Evolutionary conservation across 2,113 vertebrate genomes (phyloP).

Genomic region (Apeltes quadracus): DNA sequence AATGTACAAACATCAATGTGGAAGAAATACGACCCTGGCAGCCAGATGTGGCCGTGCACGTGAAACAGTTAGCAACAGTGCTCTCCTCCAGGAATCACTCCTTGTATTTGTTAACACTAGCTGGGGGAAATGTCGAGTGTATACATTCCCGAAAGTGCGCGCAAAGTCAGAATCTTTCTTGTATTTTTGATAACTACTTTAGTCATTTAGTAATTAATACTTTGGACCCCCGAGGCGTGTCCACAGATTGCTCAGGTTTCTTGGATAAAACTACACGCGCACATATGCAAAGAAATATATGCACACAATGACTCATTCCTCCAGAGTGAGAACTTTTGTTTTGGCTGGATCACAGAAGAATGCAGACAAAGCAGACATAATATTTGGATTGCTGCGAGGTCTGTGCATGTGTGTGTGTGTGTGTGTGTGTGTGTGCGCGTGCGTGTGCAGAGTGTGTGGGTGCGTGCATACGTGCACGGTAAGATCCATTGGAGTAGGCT

Average conservation of each 20-base stretch:
- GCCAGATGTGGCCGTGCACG: conserved; percentile 1
- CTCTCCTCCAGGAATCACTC: conserved; percentile 18
- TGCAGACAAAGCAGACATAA: conserved; percentile 85
- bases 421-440: conserved; percentile 33
- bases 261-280: conserved; percentile 35
- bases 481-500: conserved; percentile 65
- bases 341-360: conserved; percentile 80
- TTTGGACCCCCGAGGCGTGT: conserved; percentile 49
- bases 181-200: not conserved
- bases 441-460: conserved; percentile 16
- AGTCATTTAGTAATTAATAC: not conserved
- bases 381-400: conserved; percentile 84
- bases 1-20: not conserved
- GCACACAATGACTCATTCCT: conserved; percentile 60
- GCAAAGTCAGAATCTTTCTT: not conserved
- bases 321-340: conserved; percentile 80
- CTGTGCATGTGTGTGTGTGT: conserved; percentile 41
- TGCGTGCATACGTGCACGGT: conserved; percentile 24
- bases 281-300: conserved; percentile 35
- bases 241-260: conserved; percentile 38
- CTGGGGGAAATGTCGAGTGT: conserved; percentile 2
- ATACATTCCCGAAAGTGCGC: conserved; percentile 17
- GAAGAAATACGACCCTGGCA: conserved; percentile 8
- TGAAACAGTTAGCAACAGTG: not conserved
- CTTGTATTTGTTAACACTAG: conserved; percentile 7